A percentile compares a stretch with the other conserved stretches of the same genome.
These are phyloP conservation scores for Trichogramma pretiosum DNA, from an alignment of 1,140 invertebrate genomes.

Conservation along the genomic window DNA sequence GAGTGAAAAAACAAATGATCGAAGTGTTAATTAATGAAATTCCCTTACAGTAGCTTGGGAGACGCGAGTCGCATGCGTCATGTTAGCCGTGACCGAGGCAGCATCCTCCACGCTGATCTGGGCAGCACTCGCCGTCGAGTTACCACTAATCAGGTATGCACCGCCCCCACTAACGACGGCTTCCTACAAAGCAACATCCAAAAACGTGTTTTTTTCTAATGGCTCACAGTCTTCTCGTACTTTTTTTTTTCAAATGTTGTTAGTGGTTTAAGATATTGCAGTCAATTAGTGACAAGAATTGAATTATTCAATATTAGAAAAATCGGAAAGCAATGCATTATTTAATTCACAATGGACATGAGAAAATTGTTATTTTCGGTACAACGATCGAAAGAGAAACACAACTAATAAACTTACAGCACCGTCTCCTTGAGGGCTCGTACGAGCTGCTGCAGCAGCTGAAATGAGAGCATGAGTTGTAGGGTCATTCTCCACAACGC, in stretches of 20 bases:
- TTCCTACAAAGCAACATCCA: conserved; percentile 43
- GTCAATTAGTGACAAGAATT: no score
- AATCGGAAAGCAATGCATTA: no score
- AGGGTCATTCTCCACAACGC: conserved; percentile 53
- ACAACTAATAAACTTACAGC: conserved; percentile 43
- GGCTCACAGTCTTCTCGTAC: no score
- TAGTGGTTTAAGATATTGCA: no score
- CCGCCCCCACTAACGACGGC: conserved; percentile 50
- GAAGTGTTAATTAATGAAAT: no score
- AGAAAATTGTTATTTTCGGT: no score
- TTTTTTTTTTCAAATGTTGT: no score
- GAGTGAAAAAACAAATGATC: no score
- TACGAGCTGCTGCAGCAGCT: conserved; percentile 50
- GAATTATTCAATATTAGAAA: no score
- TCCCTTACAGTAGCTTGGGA: conserved; percentile 84
- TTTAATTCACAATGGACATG: no score
- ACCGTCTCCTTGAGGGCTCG: conserved; percentile 66
- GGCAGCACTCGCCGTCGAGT: conserved; percentile 46
- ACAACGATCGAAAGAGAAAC: no score
- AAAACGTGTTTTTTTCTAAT: no score
- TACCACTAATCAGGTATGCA: conserved; percentile 57
- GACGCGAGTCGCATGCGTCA: conserved; percentile 75
- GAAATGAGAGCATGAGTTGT: conserved; percentile 51
- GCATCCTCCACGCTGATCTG: conserved; percentile 50
- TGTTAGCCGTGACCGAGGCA: conserved; percentile 51